Evolutionary conservation across 2,113 vertebrate species (phyloP).

Genomic region (Cryptomyrus ogoouensis): DNA sequence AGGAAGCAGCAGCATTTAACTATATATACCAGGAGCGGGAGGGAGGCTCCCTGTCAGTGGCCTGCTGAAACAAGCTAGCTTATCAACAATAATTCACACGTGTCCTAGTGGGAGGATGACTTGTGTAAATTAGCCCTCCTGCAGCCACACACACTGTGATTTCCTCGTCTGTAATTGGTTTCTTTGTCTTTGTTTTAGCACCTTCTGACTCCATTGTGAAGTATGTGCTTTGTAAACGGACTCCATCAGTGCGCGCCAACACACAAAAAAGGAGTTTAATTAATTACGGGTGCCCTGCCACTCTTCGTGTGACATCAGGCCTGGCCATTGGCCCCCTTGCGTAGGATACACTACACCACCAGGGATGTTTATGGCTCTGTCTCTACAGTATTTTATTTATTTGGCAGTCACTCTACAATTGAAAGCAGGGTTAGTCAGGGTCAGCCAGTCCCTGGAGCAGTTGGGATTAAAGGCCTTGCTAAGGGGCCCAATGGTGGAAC

Average conservation of each 20-base stretch:
- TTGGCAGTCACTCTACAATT: neutral
- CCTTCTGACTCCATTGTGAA: constrained; percentile 24
- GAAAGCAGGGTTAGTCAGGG: neutral
- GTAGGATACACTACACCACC: constrained; percentile 23
- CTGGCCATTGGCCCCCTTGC: constrained; percentile 18
- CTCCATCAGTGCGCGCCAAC: constrained; percentile 37
- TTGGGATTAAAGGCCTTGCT: neutral
- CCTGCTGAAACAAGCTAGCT: constrained; percentile 14
- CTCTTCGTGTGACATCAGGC: constrained; percentile 35
- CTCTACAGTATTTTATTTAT: constrained; percentile 21
- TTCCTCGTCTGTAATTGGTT: constrained; percentile 20
- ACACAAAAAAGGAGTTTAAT: constrained; percentile 40
- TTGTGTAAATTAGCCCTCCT: constrained; percentile 24
- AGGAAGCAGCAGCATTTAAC: neutral
- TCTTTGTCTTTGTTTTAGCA: constrained; percentile 23
- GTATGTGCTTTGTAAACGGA: constrained; percentile 38
- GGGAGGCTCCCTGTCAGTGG: neutral
- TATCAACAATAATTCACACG: constrained; percentile 7
- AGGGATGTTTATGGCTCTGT: constrained; percentile 47
- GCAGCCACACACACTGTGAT: neutral
- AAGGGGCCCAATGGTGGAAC: neutral
- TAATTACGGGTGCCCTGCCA: constrained; percentile 40
- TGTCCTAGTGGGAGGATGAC: neutral
- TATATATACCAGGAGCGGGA: neutral
- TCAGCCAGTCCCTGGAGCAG: neutral